Percentiles rank a stretch among this genome's conserved stretches.
Conservation (phyloP, 2,113 vertebrate genomes). For the Hyperoodon ampullatus region DNA sequence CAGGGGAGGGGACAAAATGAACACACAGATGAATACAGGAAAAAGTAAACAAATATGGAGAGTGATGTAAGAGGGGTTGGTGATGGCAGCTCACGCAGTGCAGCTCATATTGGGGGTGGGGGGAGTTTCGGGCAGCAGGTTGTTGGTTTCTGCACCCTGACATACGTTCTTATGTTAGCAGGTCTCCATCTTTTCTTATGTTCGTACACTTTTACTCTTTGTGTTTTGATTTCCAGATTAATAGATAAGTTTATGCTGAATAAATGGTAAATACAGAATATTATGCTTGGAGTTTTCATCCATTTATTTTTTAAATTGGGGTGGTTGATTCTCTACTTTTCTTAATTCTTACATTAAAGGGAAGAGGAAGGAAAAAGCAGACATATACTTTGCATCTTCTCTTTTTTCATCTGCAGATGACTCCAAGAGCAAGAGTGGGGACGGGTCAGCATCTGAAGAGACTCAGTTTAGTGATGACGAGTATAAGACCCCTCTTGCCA, state of each 20-base stretch:
- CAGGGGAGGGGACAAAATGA: not conserved
- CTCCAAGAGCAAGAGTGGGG: constrained; percentile 82
- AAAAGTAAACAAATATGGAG: not conserved
- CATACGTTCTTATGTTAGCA: not conserved
- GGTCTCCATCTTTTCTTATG: not conserved
- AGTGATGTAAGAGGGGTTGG: not conserved
- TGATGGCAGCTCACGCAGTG: not conserved
- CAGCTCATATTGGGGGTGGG: no score
- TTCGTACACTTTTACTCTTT: not conserved
- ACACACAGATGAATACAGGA: not conserved
- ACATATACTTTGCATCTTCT: not conserved
- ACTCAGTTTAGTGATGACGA: constrained; percentile 96
- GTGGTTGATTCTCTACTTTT: not conserved
- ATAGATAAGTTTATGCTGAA: not conserved
- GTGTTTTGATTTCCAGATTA: not conserved
- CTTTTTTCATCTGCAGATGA: constrained; percentile 83
- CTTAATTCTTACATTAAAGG: not conserved
- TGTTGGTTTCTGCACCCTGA: not conserved
- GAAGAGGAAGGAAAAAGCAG: not conserved
- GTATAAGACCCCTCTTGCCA: constrained; percentile 96
- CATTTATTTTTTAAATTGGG: not conserved
- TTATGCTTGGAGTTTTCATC: not conserved
- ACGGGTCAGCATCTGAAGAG: constrained; percentile 83
- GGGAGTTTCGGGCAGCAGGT: not conserved
- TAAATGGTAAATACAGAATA: not conserved